phyloP scores from a whole-genome alignment of 2,797 vertebrate species.

The Neosalanx taihuensis region DNA sequence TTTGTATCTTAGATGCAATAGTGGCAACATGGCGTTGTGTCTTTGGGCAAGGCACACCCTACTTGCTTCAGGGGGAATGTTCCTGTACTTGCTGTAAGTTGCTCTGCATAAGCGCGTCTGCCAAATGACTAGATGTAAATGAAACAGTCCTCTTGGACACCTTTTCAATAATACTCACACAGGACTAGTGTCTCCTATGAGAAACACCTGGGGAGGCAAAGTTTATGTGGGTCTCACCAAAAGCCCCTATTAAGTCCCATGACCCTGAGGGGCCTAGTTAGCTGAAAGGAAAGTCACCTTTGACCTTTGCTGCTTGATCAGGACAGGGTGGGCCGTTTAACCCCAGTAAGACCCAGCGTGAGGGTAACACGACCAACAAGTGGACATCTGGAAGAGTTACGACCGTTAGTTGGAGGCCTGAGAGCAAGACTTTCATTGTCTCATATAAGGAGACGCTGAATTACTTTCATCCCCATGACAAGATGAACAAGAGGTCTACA shows the following conservation, averaged over 20 bases:
- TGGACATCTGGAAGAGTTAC: slow-evolving; percentile 74
- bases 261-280: slow-evolving; percentile 66
- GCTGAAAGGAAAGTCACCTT: slow-evolving; percentile 57
- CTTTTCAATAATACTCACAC: background rate
- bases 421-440: slow-evolving; percentile 62
- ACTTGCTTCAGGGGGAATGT: too few relatives aligned
- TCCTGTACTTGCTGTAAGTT: too few relatives aligned
- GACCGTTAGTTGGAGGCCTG: slow-evolving; percentile 56
- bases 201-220: slow-evolving; percentile 64
- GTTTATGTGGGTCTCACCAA: slow-evolving; percentile 47
- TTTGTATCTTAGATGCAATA: too few relatives aligned
- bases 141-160: background rate
- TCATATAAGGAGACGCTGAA: slow-evolving; percentile 61
- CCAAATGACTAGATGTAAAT: background rate
- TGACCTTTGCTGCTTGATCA: slow-evolving; percentile 65
- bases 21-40: too few relatives aligned
- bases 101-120: too few relatives aligned
- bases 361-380: slow-evolving; percentile 69
- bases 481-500: slow-evolving; percentile 36
- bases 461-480: slow-evolving; percentile 58
- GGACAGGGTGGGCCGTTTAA: slow-evolving; percentile 68
- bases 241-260: slow-evolving; percentile 50
- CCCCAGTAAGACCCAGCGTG: slow-evolving; percentile 41
- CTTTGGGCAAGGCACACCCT: too few relatives aligned
- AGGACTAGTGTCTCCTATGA: background rate